Base-by-base conservation (phyloP, 2,113 vertebrate species). In the Hemichromis elongatus region DNA sequence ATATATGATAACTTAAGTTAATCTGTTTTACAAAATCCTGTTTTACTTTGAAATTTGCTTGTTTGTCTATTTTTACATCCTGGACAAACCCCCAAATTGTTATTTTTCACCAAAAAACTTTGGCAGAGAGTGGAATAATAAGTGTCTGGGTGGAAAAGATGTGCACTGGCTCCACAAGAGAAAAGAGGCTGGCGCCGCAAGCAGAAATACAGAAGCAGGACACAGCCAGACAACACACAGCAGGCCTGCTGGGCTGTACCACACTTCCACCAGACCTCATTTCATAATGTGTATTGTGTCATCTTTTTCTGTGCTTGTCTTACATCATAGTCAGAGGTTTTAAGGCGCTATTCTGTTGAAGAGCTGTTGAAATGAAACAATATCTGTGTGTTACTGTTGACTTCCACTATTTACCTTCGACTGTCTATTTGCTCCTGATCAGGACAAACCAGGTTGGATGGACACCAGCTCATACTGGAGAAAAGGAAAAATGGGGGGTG, bases 381-480 rank as follows among this genome's bases (percentile, higher is more conserved):
- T 30, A 50, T 28, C 26, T 52, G 26, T 52, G 26, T 52, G 52
- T 28, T 75, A 19, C 2, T 33, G 24, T 33, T 75, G 45, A 75
- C 14, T 66, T 57, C 6, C 5, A 3, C 33, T 10, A 93, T 95
- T 95, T 98, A 98, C 98, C 98, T 98, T 97, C 97, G 96, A 95
- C 83, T 96, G 92, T 96, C 96, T 95, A 97, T 97, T 93, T 97
- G 97, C 89, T 95, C 95, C 86, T 90, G 95, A 92, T 95, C 91
- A 91, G 95, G 87, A 94, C 70, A 94, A 18, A 94, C 95, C 79
- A 96, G 94, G 47, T 96, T 96, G 93, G 97, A 97, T 77, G 97
- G 97, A 96, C 97, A 98, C 98, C 98, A 99, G 95, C 98, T 99
- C 97, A 98, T 96, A 96, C 97, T 98, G 89, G 90, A 92, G 90